phyloP scores from a whole-genome alignment of 1,140 invertebrate species.

The Liolophura sinensis region DNA sequence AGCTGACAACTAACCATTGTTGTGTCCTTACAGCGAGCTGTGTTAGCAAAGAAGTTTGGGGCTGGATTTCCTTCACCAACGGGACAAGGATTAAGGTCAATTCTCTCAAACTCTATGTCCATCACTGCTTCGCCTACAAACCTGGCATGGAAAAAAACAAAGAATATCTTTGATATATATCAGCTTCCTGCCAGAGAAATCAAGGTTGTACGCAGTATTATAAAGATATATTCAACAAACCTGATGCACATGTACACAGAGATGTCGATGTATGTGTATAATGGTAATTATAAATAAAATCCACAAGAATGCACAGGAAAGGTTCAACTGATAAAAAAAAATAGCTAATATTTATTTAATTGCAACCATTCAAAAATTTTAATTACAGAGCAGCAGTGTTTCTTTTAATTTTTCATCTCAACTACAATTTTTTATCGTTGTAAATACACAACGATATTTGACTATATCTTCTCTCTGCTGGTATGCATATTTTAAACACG shows the following conservation, averaged over 20 bases:
- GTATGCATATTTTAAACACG: too few species aligned
- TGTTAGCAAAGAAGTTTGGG: conserved; percentile 88
- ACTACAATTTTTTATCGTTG: too few species aligned
- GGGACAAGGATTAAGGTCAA: conserved; percentile 98
- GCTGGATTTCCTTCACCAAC: conserved; percentile 82
- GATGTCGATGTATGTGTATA: background rate
- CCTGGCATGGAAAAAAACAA: conserved; percentile 61
- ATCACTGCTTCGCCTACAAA: conserved; percentile 91
- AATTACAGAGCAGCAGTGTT: too few species aligned
- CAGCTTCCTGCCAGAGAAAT: background rate
- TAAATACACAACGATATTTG: too few species aligned
- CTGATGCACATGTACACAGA: background rate
- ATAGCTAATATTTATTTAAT: too few species aligned
- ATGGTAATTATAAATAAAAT: background rate
- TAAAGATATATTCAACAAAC: background rate
- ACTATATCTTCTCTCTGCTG: too few species aligned
- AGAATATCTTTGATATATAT: background rate
- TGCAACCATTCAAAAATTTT: too few species aligned
- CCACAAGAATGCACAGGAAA: background rate
- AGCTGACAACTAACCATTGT: conserved; percentile 74
- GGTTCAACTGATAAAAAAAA: background rate
- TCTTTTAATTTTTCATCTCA: too few species aligned
- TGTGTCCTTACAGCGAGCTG: conserved; percentile 90
- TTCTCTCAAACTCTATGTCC: conserved; percentile 96
- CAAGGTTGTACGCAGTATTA: background rate